These are phyloP conservation scores for Dasyprocta punctata DNA, from an alignment of 2,113 vertebrate genomes.

Conservation along the genomic window DNA sequence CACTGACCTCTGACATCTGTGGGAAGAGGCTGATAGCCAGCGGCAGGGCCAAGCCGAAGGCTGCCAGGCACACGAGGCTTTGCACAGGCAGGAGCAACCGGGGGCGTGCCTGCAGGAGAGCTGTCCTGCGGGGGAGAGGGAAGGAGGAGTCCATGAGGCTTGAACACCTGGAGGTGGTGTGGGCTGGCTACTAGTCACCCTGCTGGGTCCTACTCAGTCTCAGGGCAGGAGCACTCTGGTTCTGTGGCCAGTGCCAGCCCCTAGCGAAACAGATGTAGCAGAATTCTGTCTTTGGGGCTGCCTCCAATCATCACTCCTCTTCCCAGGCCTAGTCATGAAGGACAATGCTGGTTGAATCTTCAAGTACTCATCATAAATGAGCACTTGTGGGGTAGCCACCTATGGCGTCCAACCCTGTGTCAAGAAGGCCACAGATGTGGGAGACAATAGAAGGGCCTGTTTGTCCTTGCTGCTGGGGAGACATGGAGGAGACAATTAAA, in stretches of 20 bases:
- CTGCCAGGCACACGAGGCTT: slow-evolving; percentile 94
- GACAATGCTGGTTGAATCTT: background rate
- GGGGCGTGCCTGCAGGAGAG: slow-evolving; percentile 88
- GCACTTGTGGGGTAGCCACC: background rate
- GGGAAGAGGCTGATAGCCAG: slow-evolving; percentile 98
- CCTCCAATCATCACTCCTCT: background rate
- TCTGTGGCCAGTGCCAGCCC: background rate
- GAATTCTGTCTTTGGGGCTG: background rate
- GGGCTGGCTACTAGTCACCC: background rate
- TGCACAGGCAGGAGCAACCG: slow-evolving; percentile 93
- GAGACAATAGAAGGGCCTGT: background rate
- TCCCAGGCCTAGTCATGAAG: background rate
- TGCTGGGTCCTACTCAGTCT: background rate
- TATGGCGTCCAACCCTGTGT: background rate
- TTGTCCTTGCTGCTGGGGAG: background rate
- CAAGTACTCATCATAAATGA: background rate
- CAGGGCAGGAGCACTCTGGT: background rate
- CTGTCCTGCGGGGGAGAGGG: slow-evolving; percentile 85
- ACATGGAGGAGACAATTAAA: background rate
- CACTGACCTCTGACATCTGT: slow-evolving; percentile 96
- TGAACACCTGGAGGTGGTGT: fast-evolving
- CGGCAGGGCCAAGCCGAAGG: slow-evolving; percentile 94
- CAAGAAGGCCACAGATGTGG: background rate
- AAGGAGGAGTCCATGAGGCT: fast-evolving
- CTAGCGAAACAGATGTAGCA: background rate